Evolutionary conservation across 2,797 vertebrate genomes (phyloP).

Genomic region (Myripristis jacobus): DNA sequence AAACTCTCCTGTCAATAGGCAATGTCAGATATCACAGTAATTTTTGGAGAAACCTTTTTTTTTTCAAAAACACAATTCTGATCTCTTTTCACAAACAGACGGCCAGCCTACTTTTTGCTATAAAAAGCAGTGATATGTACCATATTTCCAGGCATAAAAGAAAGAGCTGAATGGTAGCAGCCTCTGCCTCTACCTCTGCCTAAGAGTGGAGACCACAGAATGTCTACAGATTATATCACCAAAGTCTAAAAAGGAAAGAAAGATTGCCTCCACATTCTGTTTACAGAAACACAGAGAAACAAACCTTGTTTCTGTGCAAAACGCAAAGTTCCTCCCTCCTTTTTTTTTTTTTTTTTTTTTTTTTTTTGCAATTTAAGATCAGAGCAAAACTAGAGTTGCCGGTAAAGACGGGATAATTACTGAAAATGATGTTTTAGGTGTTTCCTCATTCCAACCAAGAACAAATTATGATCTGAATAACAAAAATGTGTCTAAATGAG

Average conservation of each 20-base stretch:
- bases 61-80: neutral
- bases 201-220: no score
- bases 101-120: no score
- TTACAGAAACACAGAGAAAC: constrained; percentile 37
- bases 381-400: constrained; percentile 9
- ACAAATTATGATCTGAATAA: constrained; percentile 25
- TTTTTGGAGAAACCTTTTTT: no score
- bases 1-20: no score
- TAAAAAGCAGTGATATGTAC: no score
- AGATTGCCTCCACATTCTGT: constrained; percentile 33
- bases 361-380: constrained; percentile 11
- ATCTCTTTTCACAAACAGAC: neutral
- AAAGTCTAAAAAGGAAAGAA: constrained; percentile 28
- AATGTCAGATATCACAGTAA: no score
- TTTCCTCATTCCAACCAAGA: neutral
- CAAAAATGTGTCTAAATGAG: constrained; percentile 26
- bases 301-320: constrained; percentile 35
- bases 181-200: no score
- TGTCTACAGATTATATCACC: constrained; percentile 7
- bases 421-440: constrained; percentile 7
- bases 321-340: constrained; percentile 25
- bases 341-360: constrained; percentile 10
- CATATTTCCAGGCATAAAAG: no score
- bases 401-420: constrained; percentile 5
- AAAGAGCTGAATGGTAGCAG: no score